These are phyloP conservation scores for Coracopsis vasa DNA, from an alignment of 2,113 vertebrate species.

Conservation along the genomic window DNA sequence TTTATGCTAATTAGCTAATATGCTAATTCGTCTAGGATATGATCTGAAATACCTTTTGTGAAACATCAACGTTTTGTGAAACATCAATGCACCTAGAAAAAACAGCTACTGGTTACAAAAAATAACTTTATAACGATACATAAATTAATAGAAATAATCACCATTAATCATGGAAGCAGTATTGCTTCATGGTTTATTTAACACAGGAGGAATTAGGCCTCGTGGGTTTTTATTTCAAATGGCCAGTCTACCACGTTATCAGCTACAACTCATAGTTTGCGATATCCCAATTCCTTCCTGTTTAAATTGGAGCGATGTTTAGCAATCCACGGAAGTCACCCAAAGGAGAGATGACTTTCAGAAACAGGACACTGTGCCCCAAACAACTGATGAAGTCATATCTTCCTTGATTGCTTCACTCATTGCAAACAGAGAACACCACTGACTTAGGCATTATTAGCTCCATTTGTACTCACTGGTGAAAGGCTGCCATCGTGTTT, in stretches of 20 bases:
- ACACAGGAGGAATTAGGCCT: neutral
- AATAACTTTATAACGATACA: neutral
- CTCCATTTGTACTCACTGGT: constrained; percentile 84
- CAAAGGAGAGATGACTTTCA: neutral
- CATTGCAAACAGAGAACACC: neutral
- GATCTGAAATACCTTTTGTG: neutral
- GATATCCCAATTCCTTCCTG: neutral
- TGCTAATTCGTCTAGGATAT: neutral
- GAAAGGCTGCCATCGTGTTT: constrained; percentile 96
- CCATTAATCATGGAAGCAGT: neutral
- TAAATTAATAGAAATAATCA: neutral
- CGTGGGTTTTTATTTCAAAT: neutral
- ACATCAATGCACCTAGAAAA: neutral
- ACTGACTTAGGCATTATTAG: neutral
- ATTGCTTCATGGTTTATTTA: neutral
- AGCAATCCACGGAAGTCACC: neutral
- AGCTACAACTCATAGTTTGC: neutral
- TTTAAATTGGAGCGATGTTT: neutral
- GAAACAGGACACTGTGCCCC: neutral
- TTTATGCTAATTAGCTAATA: neutral
- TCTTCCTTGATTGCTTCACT: neutral
- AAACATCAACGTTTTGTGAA: neutral
- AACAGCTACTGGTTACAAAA: neutral
- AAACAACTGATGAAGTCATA: neutral
- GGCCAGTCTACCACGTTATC: neutral